Evolutionary conservation across 2,113 vertebrate species (phyloP), one percentile per base, ranked within the genome.

Genomic region (Riparia riparia): DNA sequence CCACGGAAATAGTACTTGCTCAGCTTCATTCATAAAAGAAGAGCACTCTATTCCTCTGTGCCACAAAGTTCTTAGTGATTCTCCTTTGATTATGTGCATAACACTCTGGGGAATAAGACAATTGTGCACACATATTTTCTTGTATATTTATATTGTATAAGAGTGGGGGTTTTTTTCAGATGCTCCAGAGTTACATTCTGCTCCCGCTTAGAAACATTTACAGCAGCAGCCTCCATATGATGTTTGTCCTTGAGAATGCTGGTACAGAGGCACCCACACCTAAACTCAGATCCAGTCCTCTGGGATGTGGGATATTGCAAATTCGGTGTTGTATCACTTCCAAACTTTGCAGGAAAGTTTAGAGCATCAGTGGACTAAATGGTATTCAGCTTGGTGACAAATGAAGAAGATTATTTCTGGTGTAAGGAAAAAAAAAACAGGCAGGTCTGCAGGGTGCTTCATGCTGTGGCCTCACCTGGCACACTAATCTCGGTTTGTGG

Each of bases 1-100:
- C 7, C 6, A 0, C 72, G 69, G 34, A 78, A 83, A 61, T 50
- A 14, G 58, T 66, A 51, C 68, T 81, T 82, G 34, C 61, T 93
- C 14, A 65, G 34, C 86, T 86, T 93, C 78, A 77, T 80, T 96
- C 91, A 73, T 84, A 91, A 96, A 91, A 72, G 78, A 76, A 60
- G 31, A 97, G 87, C 73, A 71, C 70, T 70, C 51, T 79, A 56
- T 93, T 96, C 68, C 91, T 96, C 56, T 32, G 37, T 94, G 63
- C 50, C 83, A 92, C 76, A 82, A 93, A 96, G 93, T 74, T 86
- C 73, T 68, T 78, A 96, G 74, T 74, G 93, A 82, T 74, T 85
- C 58, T 94, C 63, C 69, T 94, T 88, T 95, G 82, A 83, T 95
- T 93, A 57, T 88, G 17, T 61, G 57, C 54, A 13, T 90, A 93